phyloP scores from a whole-genome alignment of 2,113 vertebrate species.

The Pelodiscus sinensis region DNA sequence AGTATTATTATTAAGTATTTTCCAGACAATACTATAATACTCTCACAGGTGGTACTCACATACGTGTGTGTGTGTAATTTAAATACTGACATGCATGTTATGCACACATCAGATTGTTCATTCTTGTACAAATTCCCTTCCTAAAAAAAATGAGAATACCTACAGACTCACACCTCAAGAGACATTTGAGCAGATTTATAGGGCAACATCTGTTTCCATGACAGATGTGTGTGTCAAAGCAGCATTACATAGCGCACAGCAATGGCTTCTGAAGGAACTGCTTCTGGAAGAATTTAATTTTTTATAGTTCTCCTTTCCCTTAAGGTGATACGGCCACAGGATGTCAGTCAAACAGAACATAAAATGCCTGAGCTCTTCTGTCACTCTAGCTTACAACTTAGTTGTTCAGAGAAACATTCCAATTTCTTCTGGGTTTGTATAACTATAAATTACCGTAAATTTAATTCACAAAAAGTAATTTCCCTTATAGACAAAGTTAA shows the following conservation, averaged over 20 bases:
- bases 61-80: constrained; percentile 62
- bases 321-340: not conserved
- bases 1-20: constrained; percentile 51
- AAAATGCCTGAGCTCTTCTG: not conserved
- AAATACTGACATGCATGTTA: constrained; percentile 53
- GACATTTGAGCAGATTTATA: fast-evolving
- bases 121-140: constrained; percentile 17
- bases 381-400: not conserved
- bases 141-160: constrained; percentile 32
- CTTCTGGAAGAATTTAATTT: not conserved
- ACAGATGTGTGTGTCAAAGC: fast-evolving
- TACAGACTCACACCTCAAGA: fast-evolving
- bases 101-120: constrained; percentile 1
- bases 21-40: constrained; percentile 29
- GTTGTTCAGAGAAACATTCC: not conserved
- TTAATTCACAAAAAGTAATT: not conserved
- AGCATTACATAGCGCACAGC: fast-evolving
- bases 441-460: not conserved
- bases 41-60: constrained; percentile 37
- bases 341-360: fast-evolving
- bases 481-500: not conserved
- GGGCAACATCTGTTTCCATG: not conserved
- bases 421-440: not conserved
- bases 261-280: not conserved
- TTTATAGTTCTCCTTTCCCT: not conserved